Conservation (phyloP, 2,113 vertebrate genomes). For the Alosa alosa region DNA sequence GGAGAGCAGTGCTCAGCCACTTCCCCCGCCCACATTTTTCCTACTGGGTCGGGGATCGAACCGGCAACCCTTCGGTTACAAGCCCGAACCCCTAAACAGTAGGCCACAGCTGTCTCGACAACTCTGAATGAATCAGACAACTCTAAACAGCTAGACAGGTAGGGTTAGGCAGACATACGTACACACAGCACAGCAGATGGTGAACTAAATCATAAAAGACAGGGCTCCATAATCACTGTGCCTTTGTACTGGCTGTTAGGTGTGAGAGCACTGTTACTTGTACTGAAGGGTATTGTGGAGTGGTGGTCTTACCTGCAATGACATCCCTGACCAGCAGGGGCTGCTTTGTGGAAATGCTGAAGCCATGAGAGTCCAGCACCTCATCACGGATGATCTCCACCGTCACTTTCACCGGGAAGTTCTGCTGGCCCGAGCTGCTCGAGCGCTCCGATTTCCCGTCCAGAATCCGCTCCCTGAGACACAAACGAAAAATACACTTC, state of each 20-base stretch:
- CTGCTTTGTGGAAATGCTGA: slow-evolving; percentile 78
- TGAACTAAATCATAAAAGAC: too few species aligned
- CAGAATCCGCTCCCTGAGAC: slow-evolving; percentile 75
- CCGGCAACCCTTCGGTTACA: too few species aligned
- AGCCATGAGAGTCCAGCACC: slow-evolving; percentile 85
- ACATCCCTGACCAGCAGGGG: slow-evolving; percentile 89
- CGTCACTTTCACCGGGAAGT: slow-evolving; percentile 75
- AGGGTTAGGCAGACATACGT: background rate
- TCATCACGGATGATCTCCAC: slow-evolving; percentile 84
- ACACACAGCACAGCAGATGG: too few species aligned
- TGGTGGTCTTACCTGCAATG: slow-evolving; percentile 74
- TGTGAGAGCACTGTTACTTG: too few species aligned
- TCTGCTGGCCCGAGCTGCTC: slow-evolving; percentile 67
- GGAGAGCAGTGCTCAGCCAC: too few species aligned
- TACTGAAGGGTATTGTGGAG: too few species aligned
- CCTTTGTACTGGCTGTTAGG: too few species aligned
- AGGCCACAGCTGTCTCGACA: too few species aligned
- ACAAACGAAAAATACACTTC: slow-evolving; percentile 34
- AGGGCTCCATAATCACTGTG: too few species aligned
- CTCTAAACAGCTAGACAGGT: background rate
- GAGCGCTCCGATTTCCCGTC: slow-evolving; percentile 68
- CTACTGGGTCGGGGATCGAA: too few species aligned
- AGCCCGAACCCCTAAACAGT: too few species aligned
- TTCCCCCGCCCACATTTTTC: too few species aligned
- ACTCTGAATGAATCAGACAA: background rate